Base-by-base conservation (phyloP, 2,888 invertebrate genomes). In the Phyllotreta cruciferae region DNA sequence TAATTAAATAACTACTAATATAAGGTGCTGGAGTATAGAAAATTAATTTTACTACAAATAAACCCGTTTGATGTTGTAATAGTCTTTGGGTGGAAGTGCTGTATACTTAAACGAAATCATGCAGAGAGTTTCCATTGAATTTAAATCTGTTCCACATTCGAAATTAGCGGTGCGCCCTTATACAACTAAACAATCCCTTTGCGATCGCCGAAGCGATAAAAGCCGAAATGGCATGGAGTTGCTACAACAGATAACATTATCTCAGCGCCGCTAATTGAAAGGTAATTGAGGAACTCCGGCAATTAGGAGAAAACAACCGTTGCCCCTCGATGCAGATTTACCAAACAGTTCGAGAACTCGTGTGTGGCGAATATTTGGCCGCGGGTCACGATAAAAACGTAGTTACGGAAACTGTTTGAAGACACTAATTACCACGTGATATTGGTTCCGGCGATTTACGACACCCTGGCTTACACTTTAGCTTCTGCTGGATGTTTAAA, bases 221-320 rank as follows among this genome's bases (percentile, higher is more conserved):
- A 55, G 56, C 39, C 54, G 57, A 63, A 56, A 56, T 49, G 62
- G 62, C 62, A 63, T 60, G 45, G 74, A 72, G 77, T 76, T 73
- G 77, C 76, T 73, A 75, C 77, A 77, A 76, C 73, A 80, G 80
- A 81, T 81, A 81, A 77, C 75, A 79, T 78, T 80, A 80, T 80
- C 80, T 79, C 69, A 71, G 73, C 72, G 73, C 72, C 73, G 75
- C 78, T 80, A 81, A 81, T 81, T 81, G 80, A 81, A 81, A 81
- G 79, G 78, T 81, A 81, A 81, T 81, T 80, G 80, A 77, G 75
- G 77, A 79, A 80, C 78, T 79, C 75, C 71, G 76, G 79, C 79
- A 79, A 79, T 81, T 80, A 79, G 74, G 65, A 75, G 75, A 71
- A 75, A 77, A 78, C 76, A 75, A 78, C 74, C 74, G 71, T 69